A percentile compares a stretch with the other conserved stretches of the same genome.
phyloP scores from a whole-genome alignment of 1,140 invertebrate genomes.

The Drosophila insularis region DNA sequence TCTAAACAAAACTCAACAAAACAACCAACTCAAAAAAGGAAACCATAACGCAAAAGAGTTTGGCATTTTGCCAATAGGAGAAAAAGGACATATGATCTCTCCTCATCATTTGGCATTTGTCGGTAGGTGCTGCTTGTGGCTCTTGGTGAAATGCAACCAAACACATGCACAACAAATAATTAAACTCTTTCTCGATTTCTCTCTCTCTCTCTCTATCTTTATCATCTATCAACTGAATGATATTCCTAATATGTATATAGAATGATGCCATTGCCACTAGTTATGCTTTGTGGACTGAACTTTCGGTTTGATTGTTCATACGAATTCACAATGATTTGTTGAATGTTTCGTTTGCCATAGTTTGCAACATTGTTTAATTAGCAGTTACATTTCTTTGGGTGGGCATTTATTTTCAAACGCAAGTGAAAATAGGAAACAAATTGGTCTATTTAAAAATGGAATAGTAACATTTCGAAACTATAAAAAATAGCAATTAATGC shows the following conservation, averaged over 20 bases:
- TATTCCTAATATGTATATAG: slow-evolving; percentile 25
- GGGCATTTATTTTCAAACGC: not conserved
- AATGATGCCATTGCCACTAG: slow-evolving; percentile 11
- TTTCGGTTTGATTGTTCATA: not conserved
- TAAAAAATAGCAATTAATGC: no score
- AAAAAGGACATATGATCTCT: not conserved
- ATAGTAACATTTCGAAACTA: no score
- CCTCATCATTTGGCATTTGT: slow-evolving; percentile 26
- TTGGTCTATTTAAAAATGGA: no score
- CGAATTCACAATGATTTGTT: not conserved
- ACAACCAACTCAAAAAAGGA: slow-evolving; percentile 8
- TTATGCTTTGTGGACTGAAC: not conserved
- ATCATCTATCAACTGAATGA: slow-evolving; percentile 26
- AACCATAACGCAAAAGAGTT: slow-evolving; percentile 56
- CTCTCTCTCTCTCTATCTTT: slow-evolving; percentile 2
- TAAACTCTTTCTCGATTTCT: not conserved
- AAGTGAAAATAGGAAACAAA: no score
- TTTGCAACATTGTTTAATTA: not conserved
- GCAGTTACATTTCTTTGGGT: not conserved
- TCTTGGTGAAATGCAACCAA: slow-evolving; percentile 54
- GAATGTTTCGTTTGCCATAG: not conserved
- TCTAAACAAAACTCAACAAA: slow-evolving; percentile 19
- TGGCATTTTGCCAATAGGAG: slow-evolving; percentile 41
- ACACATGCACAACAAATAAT: slow-evolving; percentile 43
- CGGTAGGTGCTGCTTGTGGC: slow-evolving; percentile 39